A percentile compares a stretch with the other conserved stretches of the same genome.
Evolutionary conservation across 2,888 invertebrate species (phyloP).

Genomic region (Coenonympha arcania): DNA sequence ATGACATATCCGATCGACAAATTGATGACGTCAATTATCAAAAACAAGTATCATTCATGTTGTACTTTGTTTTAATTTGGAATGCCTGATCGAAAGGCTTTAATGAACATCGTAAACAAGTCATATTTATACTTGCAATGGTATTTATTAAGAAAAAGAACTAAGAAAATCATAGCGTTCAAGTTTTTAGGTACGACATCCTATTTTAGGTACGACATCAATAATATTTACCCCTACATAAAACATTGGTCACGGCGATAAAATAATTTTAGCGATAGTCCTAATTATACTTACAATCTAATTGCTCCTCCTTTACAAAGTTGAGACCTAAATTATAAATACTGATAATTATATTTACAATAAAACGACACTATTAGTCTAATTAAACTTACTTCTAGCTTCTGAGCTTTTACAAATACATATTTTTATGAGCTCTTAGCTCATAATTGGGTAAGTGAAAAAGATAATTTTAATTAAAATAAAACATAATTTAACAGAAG

Average conservation of each 20-base stretch:
- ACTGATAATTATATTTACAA: slow-evolving; percentile 11
- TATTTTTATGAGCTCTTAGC: slow-evolving; percentile 11
- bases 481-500: too few species aligned
- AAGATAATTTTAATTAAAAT: too few species aligned
- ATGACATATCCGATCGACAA: too few species aligned
- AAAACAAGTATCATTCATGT: too few species aligned
- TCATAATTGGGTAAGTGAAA: too few species aligned
- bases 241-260: slow-evolving; percentile 30
- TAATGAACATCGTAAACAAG: too few species aligned
- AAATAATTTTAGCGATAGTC: slow-evolving; percentile 15
- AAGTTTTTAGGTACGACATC: neutral
- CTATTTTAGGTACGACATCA: neutral
- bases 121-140: too few species aligned
- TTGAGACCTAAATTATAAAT: slow-evolving; percentile 40
- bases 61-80: too few species aligned
- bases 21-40: too few species aligned
- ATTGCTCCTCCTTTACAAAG: slow-evolving; percentile 69
- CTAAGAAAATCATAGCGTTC: too few species aligned
- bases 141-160: too few species aligned
- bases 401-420: slow-evolving; percentile 16
- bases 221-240: slow-evolving; percentile 11
- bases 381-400: slow-evolving; percentile 3
- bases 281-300: slow-evolving; percentile 47
- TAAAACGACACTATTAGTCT: neutral
- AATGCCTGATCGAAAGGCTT: too few species aligned